Evolutionary conservation across 2,113 vertebrate species (phyloP).

Genomic region (Onychostoma macrolepis): DNA sequence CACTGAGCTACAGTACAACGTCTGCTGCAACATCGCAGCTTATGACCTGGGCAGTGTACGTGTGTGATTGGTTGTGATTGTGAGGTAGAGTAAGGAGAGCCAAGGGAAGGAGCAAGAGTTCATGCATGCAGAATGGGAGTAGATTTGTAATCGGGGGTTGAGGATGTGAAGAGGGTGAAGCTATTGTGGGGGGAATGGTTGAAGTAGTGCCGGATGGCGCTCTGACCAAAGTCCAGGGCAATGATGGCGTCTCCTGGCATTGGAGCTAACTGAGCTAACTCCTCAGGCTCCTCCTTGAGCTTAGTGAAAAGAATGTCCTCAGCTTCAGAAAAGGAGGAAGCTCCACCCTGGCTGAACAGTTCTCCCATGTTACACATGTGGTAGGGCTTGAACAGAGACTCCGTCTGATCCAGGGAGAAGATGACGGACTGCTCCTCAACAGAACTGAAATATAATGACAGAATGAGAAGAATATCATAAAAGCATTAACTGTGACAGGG

Average conservation of each 20-base stretch:
- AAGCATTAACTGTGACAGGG: neutral
- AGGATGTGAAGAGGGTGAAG: slow-evolving; percentile 77
- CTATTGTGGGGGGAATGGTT: slow-evolving; percentile 71
- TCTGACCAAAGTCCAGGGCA: slow-evolving; percentile 92
- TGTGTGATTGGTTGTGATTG: slow-evolving; percentile 33
- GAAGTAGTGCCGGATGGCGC: slow-evolving; percentile 49
- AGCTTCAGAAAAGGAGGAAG: slow-evolving; percentile 67
- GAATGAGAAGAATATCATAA: neutral
- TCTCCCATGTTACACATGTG: slow-evolving; percentile 74
- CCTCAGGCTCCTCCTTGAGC: slow-evolving; percentile 93
- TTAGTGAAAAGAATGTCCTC: slow-evolving; percentile 84
- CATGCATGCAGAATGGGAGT: slow-evolving; percentile 54
- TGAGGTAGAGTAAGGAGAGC: slow-evolving; percentile 52
- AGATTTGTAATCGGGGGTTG: slow-evolving; percentile 46
- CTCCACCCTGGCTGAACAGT: slow-evolving; percentile 65
- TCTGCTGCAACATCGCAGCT: slow-evolving; percentile 17
- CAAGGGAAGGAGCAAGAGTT: slow-evolving; percentile 31
- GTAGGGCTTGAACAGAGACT: slow-evolving; percentile 86
- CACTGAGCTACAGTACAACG: slow-evolving; percentile 32
- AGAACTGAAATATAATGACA: slow-evolving; percentile 75
- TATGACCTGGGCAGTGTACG: slow-evolving; percentile 20
- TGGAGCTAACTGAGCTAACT: slow-evolving; percentile 90
- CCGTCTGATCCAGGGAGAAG: slow-evolving; percentile 96
- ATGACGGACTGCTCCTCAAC: slow-evolving; percentile 89
- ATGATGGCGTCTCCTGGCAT: slow-evolving; percentile 91